Evolutionary conservation across 2,888 invertebrate species (phyloP).

Genomic region (Epirrhoe tristata): DNA sequence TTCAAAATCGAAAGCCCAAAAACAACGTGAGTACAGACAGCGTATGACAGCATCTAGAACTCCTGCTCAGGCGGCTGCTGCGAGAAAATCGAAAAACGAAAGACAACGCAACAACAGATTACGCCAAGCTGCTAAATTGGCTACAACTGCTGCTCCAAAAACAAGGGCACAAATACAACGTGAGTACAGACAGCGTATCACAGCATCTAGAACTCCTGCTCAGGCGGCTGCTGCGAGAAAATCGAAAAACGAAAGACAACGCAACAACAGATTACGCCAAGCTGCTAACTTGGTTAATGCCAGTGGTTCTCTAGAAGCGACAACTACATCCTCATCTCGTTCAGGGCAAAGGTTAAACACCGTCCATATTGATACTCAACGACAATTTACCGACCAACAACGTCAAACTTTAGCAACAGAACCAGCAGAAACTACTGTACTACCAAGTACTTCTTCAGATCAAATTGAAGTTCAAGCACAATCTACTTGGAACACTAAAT

Average conservation of each 20-base stretch:
- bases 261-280: conserved; percentile 41
- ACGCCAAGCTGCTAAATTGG: conserved; percentile 40
- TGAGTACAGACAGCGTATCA: conserved; percentile 21
- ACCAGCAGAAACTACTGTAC: conserved; percentile 30
- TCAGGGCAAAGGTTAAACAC: neutral
- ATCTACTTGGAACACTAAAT: conserved; percentile 50
- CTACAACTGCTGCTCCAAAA: conserved; percentile 3
- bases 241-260: too few species aligned
- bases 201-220: conserved; percentile 45
- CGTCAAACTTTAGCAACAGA: conserved; percentile 25
- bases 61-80: conserved; percentile 40
- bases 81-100: conserved; percentile 37
- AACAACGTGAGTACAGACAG: conserved; percentile 34
- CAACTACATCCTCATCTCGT: neutral
- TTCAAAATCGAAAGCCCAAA: conserved; percentile 32
- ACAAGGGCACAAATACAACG: conserved; percentile 40
- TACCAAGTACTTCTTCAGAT: conserved; percentile 20
- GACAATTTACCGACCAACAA: conserved; percentile 20
- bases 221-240: conserved; percentile 33
- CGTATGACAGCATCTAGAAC: conserved; percentile 43
- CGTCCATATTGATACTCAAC: conserved; percentile 6
- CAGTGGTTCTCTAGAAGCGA: neutral
- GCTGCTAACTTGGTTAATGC: conserved; percentile 18
- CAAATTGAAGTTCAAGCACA: conserved; percentile 12
- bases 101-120: conserved; percentile 43